Evolutionary conservation across 2,113 vertebrate species (phyloP).

Genomic region (Pica pica): DNA sequence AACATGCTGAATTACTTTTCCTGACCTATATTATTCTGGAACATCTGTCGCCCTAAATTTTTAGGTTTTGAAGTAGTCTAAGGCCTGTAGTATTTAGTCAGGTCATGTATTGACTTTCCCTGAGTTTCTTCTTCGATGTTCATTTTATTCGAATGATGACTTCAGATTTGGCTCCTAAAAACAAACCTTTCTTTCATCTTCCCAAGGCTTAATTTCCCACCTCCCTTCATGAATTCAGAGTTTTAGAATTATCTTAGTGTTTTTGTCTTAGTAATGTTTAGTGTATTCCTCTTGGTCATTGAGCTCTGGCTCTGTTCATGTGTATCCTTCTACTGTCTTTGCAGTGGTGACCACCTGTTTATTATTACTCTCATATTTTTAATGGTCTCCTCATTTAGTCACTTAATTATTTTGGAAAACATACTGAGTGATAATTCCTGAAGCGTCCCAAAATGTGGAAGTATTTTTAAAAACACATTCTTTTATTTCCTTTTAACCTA

Average conservation of each 20-base stretch:
- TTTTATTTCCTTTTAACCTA: neutral
- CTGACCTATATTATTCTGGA: conserved; percentile 31
- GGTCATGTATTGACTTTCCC: neutral
- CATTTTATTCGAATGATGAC: neutral
- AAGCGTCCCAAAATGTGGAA: neutral
- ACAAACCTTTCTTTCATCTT: neutral
- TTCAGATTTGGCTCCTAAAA: neutral
- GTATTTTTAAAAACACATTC: neutral
- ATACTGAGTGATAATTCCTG: neutral
- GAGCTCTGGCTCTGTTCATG: fast-evolving
- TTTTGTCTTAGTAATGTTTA: neutral
- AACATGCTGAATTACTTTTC: neutral
- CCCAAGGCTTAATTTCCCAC: neutral
- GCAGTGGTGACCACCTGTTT: neutral
- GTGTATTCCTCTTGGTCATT: neutral
- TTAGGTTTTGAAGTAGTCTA: neutral
- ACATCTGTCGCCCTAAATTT: conserved; percentile 34
- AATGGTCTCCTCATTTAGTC: neutral
- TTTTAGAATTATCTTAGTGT: neutral
- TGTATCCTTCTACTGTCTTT: neutral
- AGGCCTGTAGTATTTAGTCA: neutral
- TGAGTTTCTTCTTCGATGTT: neutral
- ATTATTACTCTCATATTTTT: neutral
- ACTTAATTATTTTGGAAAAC: neutral
- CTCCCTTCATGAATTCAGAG: neutral